A percentile compares a stretch with the other conserved stretches of the same genome.
Evolutionary conservation across 2,797 vertebrate genomes (phyloP).

Genomic region (Ambastaia sidthimunki): DNA sequence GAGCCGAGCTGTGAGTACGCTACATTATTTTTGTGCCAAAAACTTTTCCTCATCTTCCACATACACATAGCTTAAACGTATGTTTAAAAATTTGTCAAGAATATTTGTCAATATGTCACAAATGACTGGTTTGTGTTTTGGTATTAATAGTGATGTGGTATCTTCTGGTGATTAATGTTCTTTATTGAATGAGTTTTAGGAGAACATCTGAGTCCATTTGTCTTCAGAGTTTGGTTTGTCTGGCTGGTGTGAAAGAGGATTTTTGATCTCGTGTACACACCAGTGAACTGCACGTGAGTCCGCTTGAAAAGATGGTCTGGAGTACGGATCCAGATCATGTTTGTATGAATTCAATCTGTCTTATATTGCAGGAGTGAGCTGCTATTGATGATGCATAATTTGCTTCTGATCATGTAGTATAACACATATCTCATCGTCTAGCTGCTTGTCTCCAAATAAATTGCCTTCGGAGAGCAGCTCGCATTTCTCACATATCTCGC

Average conservation of each 20-base stretch:
- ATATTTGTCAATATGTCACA: background rate
- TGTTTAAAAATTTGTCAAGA: background rate
- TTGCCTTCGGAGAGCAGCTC: background rate
- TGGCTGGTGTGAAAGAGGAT: no score
- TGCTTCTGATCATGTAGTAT: background rate
- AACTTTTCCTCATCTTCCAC: constrained; percentile 5
- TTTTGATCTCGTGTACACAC: background rate
- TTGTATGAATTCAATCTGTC: background rate
- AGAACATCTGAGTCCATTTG: background rate
- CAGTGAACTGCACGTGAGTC: background rate
- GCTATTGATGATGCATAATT: constrained; percentile 8
- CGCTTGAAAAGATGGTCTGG: background rate
- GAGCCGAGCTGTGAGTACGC: background rate
- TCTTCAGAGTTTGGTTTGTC: background rate
- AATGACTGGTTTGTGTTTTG: background rate
- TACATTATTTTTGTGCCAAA: background rate
- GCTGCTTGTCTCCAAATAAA: constrained; percentile 9
- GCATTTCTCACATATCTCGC: background rate
- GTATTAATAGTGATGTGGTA: background rate
- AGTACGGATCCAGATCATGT: background rate
- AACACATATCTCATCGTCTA: background rate
- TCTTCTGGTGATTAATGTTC: background rate
- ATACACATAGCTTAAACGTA: background rate
- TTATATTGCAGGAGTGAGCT: background rate
- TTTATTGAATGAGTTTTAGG: background rate